Evolutionary conservation across 1,140 invertebrate species (phyloP).

Genomic region (Phthorimaea operculella): DNA sequence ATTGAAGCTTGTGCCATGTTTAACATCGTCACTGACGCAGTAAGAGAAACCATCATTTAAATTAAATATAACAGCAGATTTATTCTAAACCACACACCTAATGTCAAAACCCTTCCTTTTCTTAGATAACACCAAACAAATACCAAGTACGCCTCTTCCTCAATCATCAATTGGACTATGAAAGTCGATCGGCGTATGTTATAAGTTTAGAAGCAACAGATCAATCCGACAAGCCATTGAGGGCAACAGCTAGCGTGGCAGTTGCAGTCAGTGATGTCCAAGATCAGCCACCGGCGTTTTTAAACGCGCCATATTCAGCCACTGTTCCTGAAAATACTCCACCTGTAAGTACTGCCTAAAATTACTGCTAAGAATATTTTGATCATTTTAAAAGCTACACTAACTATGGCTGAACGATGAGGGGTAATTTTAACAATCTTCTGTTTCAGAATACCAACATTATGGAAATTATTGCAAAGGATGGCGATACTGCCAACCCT

Average conservation of each 20-base stretch:
- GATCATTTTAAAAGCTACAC: no score
- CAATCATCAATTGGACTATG: conserved; percentile 76
- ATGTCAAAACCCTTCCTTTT: conserved; percentile 8
- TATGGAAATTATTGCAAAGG: conserved; percentile 76
- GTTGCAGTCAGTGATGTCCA: conserved; percentile 82
- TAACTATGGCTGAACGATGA: no score
- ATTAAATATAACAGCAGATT: not conserved
- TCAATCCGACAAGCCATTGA: conserved; percentile 70
- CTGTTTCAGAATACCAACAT: conserved; percentile 62
- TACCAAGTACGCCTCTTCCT: conserved; percentile 76
- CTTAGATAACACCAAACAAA: conserved; percentile 73
- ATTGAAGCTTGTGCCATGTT: conserved; percentile 78
- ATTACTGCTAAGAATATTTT: no score
- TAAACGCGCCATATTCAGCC: conserved; percentile 82
- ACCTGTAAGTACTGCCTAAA: conserved; percentile 55
- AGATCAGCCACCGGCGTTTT: conserved; percentile 83
- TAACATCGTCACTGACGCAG: conserved; percentile 71
- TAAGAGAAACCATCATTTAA: conserved; percentile 26
- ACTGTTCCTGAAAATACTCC: conserved; percentile 79
- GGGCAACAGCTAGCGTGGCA: conserved; percentile 76
- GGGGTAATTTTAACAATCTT: not conserved
- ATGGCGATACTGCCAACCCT: conserved; percentile 81
- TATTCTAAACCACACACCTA: not conserved
- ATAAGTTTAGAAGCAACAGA: conserved; percentile 77
- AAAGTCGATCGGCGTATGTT: conserved; percentile 77